Evolutionary conservation across 2,113 vertebrate species (phyloP).

Genomic region (Larimichthys crocea): DNA sequence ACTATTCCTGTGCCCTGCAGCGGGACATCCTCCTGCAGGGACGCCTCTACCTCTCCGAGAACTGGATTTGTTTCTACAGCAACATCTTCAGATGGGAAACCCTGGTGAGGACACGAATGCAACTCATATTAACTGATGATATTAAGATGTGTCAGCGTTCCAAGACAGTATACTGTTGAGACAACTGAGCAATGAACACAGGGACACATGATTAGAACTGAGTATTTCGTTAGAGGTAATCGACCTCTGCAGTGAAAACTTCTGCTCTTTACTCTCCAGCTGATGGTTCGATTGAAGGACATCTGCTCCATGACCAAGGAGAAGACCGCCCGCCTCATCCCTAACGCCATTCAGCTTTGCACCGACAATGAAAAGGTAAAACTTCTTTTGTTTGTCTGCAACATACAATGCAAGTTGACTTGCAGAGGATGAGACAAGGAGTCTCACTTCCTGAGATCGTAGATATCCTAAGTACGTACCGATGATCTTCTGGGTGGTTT

Average conservation of each 20-base stretch:
- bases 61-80: conserved; percentile 17
- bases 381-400: too few species aligned
- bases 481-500: too few species aligned
- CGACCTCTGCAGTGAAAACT: not conserved
- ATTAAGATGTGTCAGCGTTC: too few species aligned
- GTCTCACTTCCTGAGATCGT: too few species aligned
- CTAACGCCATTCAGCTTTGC: conserved; percentile 4
- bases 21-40: conserved; percentile 12
- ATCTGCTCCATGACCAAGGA: conserved; percentile 13
- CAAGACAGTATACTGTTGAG: too few species aligned
- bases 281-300: conserved; percentile 10
- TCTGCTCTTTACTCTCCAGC: not conserved
- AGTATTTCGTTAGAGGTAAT: not conserved
- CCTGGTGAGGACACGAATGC: not conserved
- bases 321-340: conserved; percentile 5
- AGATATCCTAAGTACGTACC: too few species aligned
- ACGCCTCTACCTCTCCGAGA: conserved; percentile 14
- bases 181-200: too few species aligned
- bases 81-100: conserved; percentile 17
- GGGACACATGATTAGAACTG: too few species aligned
- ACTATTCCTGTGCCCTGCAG: conserved; percentile 13
- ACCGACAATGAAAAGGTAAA: conserved; percentile 6
- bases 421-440: too few species aligned
- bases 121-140: too few species aligned
- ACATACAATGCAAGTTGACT: too few species aligned